Base-by-base conservation (phyloP, 2,888 invertebrate species). In the Lamellibrachia satsuma region DNA sequence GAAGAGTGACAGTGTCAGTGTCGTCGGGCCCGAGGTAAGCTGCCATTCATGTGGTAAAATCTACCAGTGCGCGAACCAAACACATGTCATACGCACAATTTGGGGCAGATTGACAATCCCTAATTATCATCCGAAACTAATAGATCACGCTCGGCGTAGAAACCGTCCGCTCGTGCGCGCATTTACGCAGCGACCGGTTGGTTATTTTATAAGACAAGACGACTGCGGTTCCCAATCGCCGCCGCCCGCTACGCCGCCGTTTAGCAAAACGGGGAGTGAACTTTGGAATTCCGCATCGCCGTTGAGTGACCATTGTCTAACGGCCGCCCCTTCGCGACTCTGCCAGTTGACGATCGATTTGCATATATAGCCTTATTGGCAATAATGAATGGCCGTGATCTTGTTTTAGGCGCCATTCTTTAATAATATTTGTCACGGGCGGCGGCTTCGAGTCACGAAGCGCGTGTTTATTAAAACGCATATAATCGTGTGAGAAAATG, bases 1-100 rank as follows among this genome's bases (percentile, higher is more conserved):
- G 93, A 93, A 92, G 93, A 93, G 92, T 93, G 93, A 93, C 93
- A 92, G 90, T 93, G 93, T 93, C 93, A 90, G 57, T 60, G 75
- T 75, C 75, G 75, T 75, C 75, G 75, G 90, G 57, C 51, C 60
- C 91, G 90, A 92, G 92, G 92, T 92, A 92, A 92, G 91, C 92
- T 91, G 92, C 90, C 92, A 92, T 91, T 92, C 92, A 92, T 75
- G 75, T 75, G 75, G 75, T 6, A 75, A 75, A 52, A 91, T 91
- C 91, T 52, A 52, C 52, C 91, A 91, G 91, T 52, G 91, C 52
- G 52, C 52, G 52, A 91, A 52, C 52, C 51, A 52, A 51, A 52
- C 91, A 91, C 52, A 91, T 52, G 91, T 52, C 91, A 91, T 91
- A 91, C 91, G 6, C 52, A 52, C 91, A 91, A 15, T 91, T 91